These are phyloP conservation scores for Emydoidea blandingii DNA, from an alignment of 2,797 vertebrate species.

Conservation along the genomic window DNA sequence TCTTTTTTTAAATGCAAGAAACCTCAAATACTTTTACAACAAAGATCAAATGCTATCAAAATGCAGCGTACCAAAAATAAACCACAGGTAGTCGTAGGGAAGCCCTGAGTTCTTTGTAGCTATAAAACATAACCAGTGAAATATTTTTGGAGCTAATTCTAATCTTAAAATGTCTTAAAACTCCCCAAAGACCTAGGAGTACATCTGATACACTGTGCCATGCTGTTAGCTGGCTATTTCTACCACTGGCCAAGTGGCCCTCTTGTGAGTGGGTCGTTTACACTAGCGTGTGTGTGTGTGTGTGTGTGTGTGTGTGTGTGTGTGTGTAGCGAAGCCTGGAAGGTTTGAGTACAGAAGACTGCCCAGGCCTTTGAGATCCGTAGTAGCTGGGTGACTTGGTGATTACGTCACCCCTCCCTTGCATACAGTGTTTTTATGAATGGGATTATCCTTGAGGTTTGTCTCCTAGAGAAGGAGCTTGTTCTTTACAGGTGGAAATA, in stretches of 20 bases:
- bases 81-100: slow-evolving; percentile 16
- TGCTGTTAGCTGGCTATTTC: background rate
- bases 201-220: accelerated
- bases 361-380: background rate
- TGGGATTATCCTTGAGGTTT: background rate
- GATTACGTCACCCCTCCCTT: background rate
- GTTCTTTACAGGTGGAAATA: background rate
- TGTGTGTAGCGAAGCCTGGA: background rate
- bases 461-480: background rate
- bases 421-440: background rate
- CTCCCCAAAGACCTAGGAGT: background rate
- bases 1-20: background rate
- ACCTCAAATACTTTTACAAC: background rate
- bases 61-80: background rate
- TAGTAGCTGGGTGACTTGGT: background rate
- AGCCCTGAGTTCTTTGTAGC: background rate
- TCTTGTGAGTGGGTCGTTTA: background rate
- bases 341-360: background rate
- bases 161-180: background rate
- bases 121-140: background rate
- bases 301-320: background rate
- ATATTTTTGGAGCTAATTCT: background rate
- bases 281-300: background rate
- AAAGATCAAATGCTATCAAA: background rate
- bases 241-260: background rate